Evolutionary conservation across 2,888 invertebrate genomes (phyloP).

Genomic region (Lithophane semibrunnea): DNA sequence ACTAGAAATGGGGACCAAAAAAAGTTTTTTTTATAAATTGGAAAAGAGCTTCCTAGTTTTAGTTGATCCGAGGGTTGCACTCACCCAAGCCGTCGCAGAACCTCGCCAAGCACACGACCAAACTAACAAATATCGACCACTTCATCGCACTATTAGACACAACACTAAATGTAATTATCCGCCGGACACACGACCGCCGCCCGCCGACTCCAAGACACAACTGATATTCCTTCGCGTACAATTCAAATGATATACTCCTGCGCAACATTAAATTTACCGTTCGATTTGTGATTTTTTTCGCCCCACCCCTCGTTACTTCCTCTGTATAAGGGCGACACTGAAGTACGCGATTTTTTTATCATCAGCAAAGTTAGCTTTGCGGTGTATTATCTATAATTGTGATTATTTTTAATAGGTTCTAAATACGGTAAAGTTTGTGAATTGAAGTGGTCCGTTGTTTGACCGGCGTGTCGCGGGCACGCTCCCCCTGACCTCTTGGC

Average conservation of each 20-base stretch:
- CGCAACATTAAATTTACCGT: slow-evolving; percentile 77
- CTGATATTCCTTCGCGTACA: slow-evolving; percentile 77
- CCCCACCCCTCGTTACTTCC: slow-evolving; percentile 58
- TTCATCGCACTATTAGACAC: slow-evolving; percentile 85
- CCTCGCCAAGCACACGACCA: slow-evolving; percentile 79
- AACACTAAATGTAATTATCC: slow-evolving; percentile 74
- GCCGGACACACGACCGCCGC: slow-evolving; percentile 73
- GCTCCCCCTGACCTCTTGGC: slow-evolving; percentile 66
- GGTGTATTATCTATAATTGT: slow-evolving; percentile 68
- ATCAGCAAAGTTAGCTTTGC: slow-evolving; percentile 63
- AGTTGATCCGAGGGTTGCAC: slow-evolving; percentile 57
- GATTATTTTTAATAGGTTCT: slow-evolving; percentile 71
- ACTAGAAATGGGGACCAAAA: slow-evolving; percentile 30
- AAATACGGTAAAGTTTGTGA: slow-evolving; percentile 69
- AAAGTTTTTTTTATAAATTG: neutral
- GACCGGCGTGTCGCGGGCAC: slow-evolving; percentile 52
- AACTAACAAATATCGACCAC: slow-evolving; percentile 81
- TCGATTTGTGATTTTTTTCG: slow-evolving; percentile 66
- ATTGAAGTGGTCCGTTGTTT: slow-evolving; percentile 67
- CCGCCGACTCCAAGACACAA: slow-evolving; percentile 75
- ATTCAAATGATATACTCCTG: slow-evolving; percentile 78
- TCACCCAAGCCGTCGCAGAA: slow-evolving; percentile 80
- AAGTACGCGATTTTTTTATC: slow-evolving; percentile 19
- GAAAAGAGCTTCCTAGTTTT: neutral
- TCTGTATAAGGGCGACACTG: slow-evolving; percentile 59